phyloP scores from a whole-genome alignment of 2,888 invertebrate genomes.

The Anthrax anthrax region DNA sequence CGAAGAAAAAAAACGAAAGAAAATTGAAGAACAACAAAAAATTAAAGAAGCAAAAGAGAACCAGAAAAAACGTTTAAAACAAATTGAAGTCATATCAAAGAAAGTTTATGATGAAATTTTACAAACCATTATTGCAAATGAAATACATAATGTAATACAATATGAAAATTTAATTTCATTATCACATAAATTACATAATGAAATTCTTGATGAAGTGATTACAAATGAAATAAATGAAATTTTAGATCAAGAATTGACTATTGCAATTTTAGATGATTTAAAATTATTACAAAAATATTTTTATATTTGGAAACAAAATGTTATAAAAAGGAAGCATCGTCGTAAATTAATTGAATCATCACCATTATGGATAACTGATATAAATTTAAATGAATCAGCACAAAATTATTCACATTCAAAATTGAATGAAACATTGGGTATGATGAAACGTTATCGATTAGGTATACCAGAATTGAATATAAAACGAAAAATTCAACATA shows the following conservation, averaged over 20 bases:
- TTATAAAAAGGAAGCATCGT: conserved; percentile 32
- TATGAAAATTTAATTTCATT: neutral
- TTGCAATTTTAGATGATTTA: conserved; percentile 2
- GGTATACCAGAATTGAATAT: conserved; percentile 22
- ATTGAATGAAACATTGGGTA: conserved; percentile 33
- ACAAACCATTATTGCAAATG: neutral
- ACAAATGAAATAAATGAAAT: neutral
- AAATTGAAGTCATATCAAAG: conserved; percentile 8
- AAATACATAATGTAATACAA: conserved; percentile 1
- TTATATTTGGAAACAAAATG: conserved; percentile 35
- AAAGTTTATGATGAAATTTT: conserved; percentile 3
- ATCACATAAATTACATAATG: neutral
- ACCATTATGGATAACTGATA: conserved; percentile 40
- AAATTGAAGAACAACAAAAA: too few relatives aligned
- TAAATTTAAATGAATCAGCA: conserved; percentile 15
- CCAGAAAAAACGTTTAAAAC: conserved; percentile 13
- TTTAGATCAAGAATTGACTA: conserved; percentile 4
- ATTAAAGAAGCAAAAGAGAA: conserved; percentile 5
- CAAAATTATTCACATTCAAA: conserved; percentile 32
- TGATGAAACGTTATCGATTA: conserved; percentile 37
- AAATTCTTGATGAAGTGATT: neutral
- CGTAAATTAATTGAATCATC: conserved; percentile 39
- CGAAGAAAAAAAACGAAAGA: conserved; percentile 15
- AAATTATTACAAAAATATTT: conserved; percentile 31
- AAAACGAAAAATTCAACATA: neutral